A percentile compares a stretch with the other conserved stretches of the same genome.
These are phyloP conservation scores for Fregata magnificens DNA, from an alignment of 2,113 vertebrate genomes.

Conservation along the genomic window DNA sequence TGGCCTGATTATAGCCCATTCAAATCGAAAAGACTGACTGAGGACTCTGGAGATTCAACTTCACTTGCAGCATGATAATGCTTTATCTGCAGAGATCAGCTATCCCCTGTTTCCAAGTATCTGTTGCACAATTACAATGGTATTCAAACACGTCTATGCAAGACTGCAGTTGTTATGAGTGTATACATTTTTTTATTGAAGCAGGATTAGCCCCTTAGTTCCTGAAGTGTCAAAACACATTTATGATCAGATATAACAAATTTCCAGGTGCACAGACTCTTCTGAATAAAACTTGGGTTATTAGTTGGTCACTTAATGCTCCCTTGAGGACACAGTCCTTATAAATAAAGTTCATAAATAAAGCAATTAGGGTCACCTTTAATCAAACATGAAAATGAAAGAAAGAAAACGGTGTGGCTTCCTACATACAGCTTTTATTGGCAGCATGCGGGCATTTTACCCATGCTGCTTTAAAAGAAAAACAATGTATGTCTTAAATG, in stretches of 20 bases:
- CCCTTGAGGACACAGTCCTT: not conserved
- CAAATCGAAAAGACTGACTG: not conserved
- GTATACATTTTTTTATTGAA: not conserved
- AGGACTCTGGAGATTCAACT: not conserved
- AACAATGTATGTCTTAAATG: not conserved
- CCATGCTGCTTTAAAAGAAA: not conserved
- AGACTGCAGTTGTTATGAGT: not conserved
- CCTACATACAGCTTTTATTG: not conserved
- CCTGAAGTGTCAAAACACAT: not conserved
- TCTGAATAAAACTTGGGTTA: not conserved
- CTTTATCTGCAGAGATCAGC: not conserved
- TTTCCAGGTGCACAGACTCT: not conserved
- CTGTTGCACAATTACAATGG: not conserved
- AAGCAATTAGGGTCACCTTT: not conserved
- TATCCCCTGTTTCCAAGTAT: not conserved
- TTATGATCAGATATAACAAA: not conserved
- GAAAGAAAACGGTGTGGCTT: not conserved
- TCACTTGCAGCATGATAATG: not conserved
- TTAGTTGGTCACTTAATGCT: not conserved
- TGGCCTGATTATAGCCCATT: not conserved
- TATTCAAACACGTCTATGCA: not conserved
- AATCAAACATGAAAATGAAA: not conserved
- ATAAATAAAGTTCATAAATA: not conserved
- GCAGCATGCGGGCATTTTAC: not conserved
- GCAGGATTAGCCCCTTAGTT: not conserved